Percentiles rank a stretch among this genome's conserved stretches.
Evolutionary conservation across 2,113 vertebrate species (phyloP).

Genomic region (Pachypanchax playfairii): DNA sequence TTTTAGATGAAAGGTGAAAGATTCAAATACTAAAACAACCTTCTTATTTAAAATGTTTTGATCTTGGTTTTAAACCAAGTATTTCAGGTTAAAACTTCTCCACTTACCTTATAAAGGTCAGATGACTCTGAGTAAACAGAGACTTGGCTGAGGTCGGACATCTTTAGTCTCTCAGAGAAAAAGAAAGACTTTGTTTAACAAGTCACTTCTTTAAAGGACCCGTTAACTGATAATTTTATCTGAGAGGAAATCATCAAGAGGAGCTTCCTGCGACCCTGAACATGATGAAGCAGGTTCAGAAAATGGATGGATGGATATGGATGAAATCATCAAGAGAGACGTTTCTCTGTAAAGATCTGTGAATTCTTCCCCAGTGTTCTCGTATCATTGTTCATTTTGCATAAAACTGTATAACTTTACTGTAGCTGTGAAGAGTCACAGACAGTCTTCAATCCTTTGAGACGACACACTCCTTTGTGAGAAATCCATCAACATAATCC

Average conservation of each 20-base stretch:
- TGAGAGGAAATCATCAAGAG: no score
- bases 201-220: constrained; percentile 8
- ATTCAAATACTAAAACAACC: background rate
- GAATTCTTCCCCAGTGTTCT: no score
- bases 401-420: constrained; percentile 3
- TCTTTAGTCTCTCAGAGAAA: constrained; percentile 34
- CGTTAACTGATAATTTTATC: constrained; percentile 6
- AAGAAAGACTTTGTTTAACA: background rate
- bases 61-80: background rate
- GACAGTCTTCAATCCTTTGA: constrained; percentile 2
- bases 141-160: constrained; percentile 74
- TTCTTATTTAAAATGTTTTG: background rate
- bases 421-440: background rate
- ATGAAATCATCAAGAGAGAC: constrained; percentile 6
- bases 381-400: constrained; percentile 32
- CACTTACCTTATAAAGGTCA: constrained; percentile 76
- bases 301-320: no score
- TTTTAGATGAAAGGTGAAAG: no score
- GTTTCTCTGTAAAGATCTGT: no score
- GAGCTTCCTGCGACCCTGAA: no score
- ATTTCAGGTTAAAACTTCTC: background rate
- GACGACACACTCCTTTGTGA: constrained; percentile 1
- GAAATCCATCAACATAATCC: constrained; percentile 18
- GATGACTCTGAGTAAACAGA: constrained; percentile 67
- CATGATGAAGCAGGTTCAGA: no score